Conservation (phyloP, 2,888 invertebrate species). For the Trimorus sp. region DNA sequence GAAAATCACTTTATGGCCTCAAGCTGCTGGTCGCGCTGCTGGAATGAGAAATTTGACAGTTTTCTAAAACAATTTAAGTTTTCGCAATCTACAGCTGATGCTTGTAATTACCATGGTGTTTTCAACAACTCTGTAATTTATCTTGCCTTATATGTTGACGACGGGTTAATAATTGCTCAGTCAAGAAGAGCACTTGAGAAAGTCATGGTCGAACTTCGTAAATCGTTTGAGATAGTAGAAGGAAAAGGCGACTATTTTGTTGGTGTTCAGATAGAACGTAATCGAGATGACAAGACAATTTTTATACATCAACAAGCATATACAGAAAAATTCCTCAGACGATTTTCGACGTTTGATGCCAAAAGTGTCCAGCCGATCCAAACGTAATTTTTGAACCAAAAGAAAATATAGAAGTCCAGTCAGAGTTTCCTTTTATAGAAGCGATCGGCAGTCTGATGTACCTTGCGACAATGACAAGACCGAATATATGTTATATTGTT, state of each 20-base stretch:
- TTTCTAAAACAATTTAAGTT: conserved; percentile 7
- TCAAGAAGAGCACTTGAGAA: not conserved
- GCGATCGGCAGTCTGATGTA: no score
- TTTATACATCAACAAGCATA: conserved; percentile 6
- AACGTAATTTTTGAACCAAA: not conserved
- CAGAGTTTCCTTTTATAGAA: no score
- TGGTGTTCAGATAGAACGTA: conserved; percentile 8
- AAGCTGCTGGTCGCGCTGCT: conserved; percentile 40
- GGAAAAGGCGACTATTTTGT: not conserved
- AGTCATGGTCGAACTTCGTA: not conserved
- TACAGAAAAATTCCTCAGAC: not conserved
- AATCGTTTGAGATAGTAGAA: not conserved
- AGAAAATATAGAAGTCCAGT: no score
- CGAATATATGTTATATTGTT: no score
- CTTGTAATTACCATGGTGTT: conserved; percentile 11
- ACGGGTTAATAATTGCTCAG: not conserved
- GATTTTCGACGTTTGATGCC: not conserved
- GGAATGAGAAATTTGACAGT: conserved; percentile 26
- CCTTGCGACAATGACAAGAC: no score
- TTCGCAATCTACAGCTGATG: conserved; percentile 2
- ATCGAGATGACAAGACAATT: not conserved
- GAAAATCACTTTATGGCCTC: not conserved
- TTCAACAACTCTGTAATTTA: not conserved
- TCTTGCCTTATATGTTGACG: conserved; percentile 9
- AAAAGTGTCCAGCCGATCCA: conserved; percentile 1